Percentiles rank a stretch among this genome's conserved stretches.
phyloP scores from a whole-genome alignment of 2,888 invertebrate genomes.

The Lasius platythorax region DNA sequence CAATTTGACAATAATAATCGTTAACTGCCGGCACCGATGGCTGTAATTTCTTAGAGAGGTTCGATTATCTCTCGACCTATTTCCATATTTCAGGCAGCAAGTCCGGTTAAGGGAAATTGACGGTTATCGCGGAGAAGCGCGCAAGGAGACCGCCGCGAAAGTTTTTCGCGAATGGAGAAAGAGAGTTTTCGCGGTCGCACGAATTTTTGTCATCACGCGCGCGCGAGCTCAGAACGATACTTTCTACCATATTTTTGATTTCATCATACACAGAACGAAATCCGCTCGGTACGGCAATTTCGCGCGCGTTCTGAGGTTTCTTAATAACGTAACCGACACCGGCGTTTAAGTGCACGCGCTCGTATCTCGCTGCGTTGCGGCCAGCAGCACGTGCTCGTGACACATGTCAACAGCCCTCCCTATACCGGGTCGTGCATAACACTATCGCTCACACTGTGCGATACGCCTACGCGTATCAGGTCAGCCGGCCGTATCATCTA shows the following conservation, averaged over 20 bases:
- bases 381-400: slow-evolving; percentile 74
- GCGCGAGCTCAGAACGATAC: background rate
- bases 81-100: slow-evolving; percentile 35
- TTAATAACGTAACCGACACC: slow-evolving; percentile 57
- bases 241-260: slow-evolving; percentile 8
- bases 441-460: slow-evolving; percentile 54
- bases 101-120: slow-evolving; percentile 14
- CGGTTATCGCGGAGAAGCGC: slow-evolving; percentile 2
- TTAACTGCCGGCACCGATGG: slow-evolving; percentile 19
- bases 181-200: background rate
- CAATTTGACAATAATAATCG: slow-evolving; percentile 41
- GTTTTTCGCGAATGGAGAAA: background rate
- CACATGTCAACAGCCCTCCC: slow-evolving; percentile 61
- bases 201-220: background rate
- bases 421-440: slow-evolving; percentile 50
- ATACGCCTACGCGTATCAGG: slow-evolving; percentile 55
- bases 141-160: background rate
- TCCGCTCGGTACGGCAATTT: slow-evolving; percentile 30
- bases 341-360: slow-evolving; percentile 47
- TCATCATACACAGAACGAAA: slow-evolving; percentile 13
- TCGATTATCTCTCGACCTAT: slow-evolving; percentile 23
- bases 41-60: slow-evolving; percentile 12
- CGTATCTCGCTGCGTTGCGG: slow-evolving; percentile 50
- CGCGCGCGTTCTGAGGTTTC: slow-evolving; percentile 45
- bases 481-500: slow-evolving; percentile 52